Conservation (phyloP, 2,113 vertebrate genomes). For the Castor canadensis region DNA sequence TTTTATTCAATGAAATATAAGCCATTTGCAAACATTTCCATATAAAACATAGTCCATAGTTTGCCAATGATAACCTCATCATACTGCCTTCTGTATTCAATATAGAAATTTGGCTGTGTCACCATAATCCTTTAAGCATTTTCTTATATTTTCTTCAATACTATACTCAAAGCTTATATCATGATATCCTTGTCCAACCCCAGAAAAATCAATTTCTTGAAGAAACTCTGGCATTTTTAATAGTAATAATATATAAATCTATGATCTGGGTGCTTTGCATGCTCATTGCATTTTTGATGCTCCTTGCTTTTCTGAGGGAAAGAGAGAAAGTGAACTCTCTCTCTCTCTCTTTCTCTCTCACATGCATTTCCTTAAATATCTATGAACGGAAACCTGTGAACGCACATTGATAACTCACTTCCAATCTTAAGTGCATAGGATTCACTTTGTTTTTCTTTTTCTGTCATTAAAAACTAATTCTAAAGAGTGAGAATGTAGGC, state of each 20-base stretch:
- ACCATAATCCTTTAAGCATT: background rate
- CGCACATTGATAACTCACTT: background rate
- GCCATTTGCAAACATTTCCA: background rate
- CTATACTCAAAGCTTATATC: background rate
- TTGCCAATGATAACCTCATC: background rate
- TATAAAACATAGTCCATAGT: background rate
- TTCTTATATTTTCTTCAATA: background rate
- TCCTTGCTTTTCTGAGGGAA: background rate
- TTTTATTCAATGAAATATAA: background rate
- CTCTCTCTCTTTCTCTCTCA: background rate
- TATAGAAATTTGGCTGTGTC: background rate
- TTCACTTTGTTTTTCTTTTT: background rate
- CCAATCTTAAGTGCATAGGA: background rate
- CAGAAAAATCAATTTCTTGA: background rate
- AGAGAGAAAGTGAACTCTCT: background rate
- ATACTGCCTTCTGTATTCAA: background rate
- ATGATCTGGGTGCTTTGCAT: rapidly evolving
- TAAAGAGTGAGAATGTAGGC: background rate
- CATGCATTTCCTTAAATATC: background rate
- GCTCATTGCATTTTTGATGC: background rate
- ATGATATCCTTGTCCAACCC: rapidly evolving
- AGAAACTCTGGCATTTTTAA: background rate
- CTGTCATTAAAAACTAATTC: background rate
- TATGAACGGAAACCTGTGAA: background rate
- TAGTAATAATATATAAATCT: background rate